A percentile compares a stretch with the other conserved stretches of the same genome.
Evolutionary conservation across 2,888 invertebrate genomes (phyloP).

Genomic region (Hedya salicella): DNA sequence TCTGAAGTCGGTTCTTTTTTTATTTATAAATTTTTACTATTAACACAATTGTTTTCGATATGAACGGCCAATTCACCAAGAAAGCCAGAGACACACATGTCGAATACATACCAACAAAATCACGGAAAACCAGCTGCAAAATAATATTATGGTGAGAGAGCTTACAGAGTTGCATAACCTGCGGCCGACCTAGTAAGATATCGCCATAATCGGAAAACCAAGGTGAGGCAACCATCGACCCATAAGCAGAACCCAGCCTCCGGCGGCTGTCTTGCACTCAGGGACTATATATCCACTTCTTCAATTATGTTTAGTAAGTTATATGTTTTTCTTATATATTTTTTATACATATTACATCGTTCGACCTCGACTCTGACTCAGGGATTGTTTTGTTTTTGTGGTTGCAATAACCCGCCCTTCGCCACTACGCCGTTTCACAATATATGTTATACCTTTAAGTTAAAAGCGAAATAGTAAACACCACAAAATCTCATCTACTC

Average conservation of each 20-base stretch:
- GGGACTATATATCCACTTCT: slow-evolving; percentile 1
- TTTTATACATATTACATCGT: no score
- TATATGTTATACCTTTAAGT: no score
- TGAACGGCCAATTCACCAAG: background rate
- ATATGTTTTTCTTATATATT: no score
- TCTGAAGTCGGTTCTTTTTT: no score
- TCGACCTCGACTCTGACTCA: no score
- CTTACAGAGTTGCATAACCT: slow-evolving; percentile 61
- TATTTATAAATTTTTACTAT: no score
- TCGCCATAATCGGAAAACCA: slow-evolving; percentile 74
- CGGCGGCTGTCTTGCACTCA: slow-evolving; percentile 19
- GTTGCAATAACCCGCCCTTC: no score
- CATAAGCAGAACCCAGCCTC: slow-evolving; percentile 63
- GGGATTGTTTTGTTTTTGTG: no score
- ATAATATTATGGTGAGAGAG: slow-evolving; percentile 16
- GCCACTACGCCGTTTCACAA: no score
- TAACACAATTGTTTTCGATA: no score
- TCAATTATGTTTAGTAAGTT: background rate
- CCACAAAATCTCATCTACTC: no score
- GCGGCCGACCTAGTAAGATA: slow-evolving; percentile 75
- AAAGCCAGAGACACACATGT: background rate
- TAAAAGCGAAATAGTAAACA: no score
- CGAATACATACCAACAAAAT: background rate
- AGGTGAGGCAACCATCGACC: slow-evolving; percentile 74
- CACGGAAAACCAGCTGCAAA: slow-evolving; percentile 1